A percentile compares a stretch with the other conserved stretches of the same genome.
phyloP scores from a whole-genome alignment of 2,113 vertebrate species.

The Tonatia bakeri region DNA sequence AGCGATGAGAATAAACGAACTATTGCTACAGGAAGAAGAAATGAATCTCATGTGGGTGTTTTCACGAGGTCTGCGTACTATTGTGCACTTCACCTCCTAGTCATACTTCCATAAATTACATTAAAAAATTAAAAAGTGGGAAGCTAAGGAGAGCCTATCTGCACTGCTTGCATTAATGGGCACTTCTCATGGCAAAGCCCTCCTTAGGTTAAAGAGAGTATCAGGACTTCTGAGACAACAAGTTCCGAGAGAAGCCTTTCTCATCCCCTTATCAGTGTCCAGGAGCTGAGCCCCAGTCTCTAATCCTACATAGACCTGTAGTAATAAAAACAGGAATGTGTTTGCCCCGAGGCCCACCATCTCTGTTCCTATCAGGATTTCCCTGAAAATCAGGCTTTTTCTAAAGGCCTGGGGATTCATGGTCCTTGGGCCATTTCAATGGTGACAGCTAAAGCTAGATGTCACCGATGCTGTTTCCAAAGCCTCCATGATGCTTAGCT shows the following conservation, averaged over 20 bases:
- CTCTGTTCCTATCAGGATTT: not conserved
- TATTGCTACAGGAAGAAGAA: rapidly evolving
- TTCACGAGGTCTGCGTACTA: too few relatives aligned
- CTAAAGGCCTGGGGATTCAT: not conserved
- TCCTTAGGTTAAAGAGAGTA: not conserved
- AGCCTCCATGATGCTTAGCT: not conserved
- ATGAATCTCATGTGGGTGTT: not conserved
- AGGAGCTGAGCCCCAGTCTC: not conserved
- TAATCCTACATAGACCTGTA: not conserved
- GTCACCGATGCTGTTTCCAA: not conserved
- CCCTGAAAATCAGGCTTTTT: not conserved
- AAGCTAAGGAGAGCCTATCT: not conserved
- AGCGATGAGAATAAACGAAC: not conserved
- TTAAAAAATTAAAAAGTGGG: not conserved
- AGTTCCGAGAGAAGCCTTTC: not conserved
- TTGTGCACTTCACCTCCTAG: too few relatives aligned
- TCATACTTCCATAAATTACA: not conserved
- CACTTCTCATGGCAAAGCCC: not conserved
- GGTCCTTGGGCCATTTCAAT: not conserved
- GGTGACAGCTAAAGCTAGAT: not conserved
- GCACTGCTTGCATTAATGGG: rapidly evolving
- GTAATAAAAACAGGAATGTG: not conserved
- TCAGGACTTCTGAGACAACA: not conserved
- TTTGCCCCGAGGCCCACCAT: not conserved
- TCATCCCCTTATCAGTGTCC: not conserved